Base-by-base conservation (phyloP, 2,113 vertebrate species). In the Echinops telfairi region DNA sequence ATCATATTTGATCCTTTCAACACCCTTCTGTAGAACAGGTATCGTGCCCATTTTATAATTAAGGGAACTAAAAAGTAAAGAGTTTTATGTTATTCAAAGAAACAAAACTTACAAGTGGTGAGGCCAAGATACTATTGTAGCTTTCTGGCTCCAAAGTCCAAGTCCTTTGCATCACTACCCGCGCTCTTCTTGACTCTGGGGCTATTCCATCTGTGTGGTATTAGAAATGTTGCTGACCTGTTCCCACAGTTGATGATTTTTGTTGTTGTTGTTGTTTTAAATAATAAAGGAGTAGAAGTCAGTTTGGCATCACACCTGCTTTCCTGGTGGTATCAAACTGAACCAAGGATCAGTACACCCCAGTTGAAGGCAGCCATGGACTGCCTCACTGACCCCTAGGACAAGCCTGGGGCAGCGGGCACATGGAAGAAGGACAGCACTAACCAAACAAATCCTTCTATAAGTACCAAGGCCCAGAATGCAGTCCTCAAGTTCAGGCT, bases 71-170 rank as follows among this genome's bases (percentile, higher is more conserved):
- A 87, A 47, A 83, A 29, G 29, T 36, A 38, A 19, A 38, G 38
- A 77, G 1, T 16, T 47, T 2, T 53, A 2, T 29, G 23, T 75
- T 83, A 83, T 29, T 80, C 83, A 53, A 94, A 36, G 23, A 36
- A 86, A 94, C 7, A 66, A 60, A 86, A 5, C 43, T 47, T 10
- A 47, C 43, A 47, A 10, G 43, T 4, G 29, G 1, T 12, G 3
- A 57, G 80, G 0, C 43, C 38, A 75, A 83, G 16, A 64, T 47
- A 62, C 43, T 73, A 93, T 75, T 25, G 17, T 89, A 25, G 33
- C 38, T 81, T 91, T 66, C 84, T 76, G 27, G 5, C 17, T 90
- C 57, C 36, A 75, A 95, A 91, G 33, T 36, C 76, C 2, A 86
- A 86, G 33, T 36, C 77, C 23, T 88, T 1, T 66, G 31, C 17